phyloP scores from a whole-genome alignment of 2,113 vertebrate genomes.

The Procavia capensis region DNA sequence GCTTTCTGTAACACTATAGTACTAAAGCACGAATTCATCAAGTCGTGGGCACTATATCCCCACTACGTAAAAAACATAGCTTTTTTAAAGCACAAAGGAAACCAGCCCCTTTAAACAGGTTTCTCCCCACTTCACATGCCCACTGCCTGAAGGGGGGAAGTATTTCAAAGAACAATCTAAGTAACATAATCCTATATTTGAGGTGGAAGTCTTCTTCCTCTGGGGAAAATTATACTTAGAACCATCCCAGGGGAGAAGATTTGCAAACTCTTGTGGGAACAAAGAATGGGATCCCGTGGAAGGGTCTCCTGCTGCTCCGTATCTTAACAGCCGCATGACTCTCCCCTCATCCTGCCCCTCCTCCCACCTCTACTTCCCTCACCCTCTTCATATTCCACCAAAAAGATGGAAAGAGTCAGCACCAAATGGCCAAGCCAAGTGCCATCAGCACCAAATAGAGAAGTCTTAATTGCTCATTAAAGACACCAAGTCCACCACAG shows the following conservation, averaged over 20 bases:
- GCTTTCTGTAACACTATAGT: background rate
- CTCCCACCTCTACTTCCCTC: background rate
- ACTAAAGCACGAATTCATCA: background rate
- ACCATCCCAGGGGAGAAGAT: background rate
- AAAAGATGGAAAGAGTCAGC: background rate
- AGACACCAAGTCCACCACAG: background rate
- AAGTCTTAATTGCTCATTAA: background rate
- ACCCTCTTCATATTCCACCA: background rate
- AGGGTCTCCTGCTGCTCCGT: background rate
- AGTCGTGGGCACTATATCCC: background rate
- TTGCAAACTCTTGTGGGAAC: background rate
- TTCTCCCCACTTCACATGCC: background rate
- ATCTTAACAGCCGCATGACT: background rate
- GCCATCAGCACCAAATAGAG: background rate
- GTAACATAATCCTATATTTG: background rate
- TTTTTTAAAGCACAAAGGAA: slow-evolving; percentile 13
- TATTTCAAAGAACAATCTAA: background rate
- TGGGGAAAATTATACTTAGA: background rate
- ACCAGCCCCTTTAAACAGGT: background rate
- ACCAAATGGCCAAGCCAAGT: too few relatives aligned
- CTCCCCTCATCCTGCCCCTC: background rate
- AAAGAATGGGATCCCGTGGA: background rate
- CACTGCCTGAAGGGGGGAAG: background rate
- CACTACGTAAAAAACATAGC: background rate
- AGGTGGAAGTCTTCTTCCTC: background rate